Percentiles rank a stretch among this genome's conserved stretches.
phyloP scores from a whole-genome alignment of 2,797 vertebrate genomes.

The Pteropus rufus region DNA sequence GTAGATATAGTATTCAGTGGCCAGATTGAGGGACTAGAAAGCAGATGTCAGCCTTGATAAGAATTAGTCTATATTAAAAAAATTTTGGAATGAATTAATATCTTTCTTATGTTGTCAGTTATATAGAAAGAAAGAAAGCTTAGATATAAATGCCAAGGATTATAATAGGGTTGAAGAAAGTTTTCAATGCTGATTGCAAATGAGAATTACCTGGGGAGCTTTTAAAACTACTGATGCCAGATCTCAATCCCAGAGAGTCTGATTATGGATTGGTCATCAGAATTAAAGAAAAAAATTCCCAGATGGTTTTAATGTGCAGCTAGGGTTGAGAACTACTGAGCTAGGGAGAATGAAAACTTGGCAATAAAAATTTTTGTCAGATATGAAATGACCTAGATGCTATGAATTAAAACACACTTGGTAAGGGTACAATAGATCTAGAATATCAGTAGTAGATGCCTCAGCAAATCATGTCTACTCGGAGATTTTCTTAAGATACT shows the following conservation, averaged over 20 bases:
- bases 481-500: neutral
- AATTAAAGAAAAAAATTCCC: neutral
- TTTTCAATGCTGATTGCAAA: neutral
- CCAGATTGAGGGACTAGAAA: neutral
- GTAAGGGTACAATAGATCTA: neutral
- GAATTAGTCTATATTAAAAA: neutral
- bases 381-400: neutral
- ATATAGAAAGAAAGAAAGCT: neutral
- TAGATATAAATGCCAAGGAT: neutral
- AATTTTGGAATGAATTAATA: neutral
- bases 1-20: neutral
- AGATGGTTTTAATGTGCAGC: neutral
- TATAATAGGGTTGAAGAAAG: neutral
- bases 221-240: neutral
- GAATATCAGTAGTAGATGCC: neutral
- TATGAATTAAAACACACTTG: neutral
- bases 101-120: neutral
- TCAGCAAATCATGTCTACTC: constrained; percentile 7
- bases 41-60: neutral
- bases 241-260: neutral
- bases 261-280: neutral
- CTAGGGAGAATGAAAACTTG: neutral
- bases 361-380: neutral
- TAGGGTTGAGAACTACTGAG: neutral
- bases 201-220: neutral